Conservation (phyloP, 2,888 invertebrate species). For the Hyposoter didymator region DNA sequence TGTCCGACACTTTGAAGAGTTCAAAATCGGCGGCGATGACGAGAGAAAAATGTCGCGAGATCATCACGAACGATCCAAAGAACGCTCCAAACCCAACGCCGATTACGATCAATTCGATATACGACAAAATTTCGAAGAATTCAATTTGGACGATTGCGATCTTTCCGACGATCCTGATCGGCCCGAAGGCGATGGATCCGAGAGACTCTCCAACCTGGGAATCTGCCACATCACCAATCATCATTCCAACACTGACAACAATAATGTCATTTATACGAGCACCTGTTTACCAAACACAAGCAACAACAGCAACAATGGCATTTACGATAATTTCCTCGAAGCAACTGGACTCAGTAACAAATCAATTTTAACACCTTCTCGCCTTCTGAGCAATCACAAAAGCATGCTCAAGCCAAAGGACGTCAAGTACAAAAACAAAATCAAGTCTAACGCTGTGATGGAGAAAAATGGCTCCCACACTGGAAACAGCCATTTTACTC, state of each 20-base stretch:
- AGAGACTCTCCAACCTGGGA: constrained; percentile 73
- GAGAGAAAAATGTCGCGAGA: constrained; percentile 63
- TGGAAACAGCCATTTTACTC: constrained; percentile 74
- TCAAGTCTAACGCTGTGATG: constrained; percentile 86
- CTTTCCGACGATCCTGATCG: constrained; percentile 83
- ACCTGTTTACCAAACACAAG: constrained; percentile 58
- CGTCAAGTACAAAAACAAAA: constrained; percentile 90
- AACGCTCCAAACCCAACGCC: constrained; percentile 65
- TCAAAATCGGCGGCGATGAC: constrained; percentile 80
- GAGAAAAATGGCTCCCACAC: constrained; percentile 83
- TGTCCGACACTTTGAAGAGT: constrained; percentile 83
- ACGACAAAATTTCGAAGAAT: constrained; percentile 92
- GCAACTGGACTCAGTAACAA: constrained; percentile 92
- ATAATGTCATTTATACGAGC: constrained; percentile 74
- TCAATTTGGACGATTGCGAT: constrained; percentile 91
- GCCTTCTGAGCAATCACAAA: constrained; percentile 91
- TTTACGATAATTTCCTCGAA: constrained; percentile 91
- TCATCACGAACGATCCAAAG: constrained; percentile 31
- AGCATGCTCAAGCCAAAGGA: constrained; percentile 92
- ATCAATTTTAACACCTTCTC: constrained; percentile 88
- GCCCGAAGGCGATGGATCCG: constrained; percentile 81
- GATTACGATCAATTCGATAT: constrained; percentile 87
- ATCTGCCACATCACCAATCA: constrained; percentile 83
- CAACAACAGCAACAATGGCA: constrained; percentile 84
- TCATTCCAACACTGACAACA: constrained; percentile 82